Percentiles rank a stretch among this genome's conserved stretches.
Evolutionary conservation across 2,113 vertebrate genomes (phyloP).

Genomic region (Pedionomus torquatus): DNA sequence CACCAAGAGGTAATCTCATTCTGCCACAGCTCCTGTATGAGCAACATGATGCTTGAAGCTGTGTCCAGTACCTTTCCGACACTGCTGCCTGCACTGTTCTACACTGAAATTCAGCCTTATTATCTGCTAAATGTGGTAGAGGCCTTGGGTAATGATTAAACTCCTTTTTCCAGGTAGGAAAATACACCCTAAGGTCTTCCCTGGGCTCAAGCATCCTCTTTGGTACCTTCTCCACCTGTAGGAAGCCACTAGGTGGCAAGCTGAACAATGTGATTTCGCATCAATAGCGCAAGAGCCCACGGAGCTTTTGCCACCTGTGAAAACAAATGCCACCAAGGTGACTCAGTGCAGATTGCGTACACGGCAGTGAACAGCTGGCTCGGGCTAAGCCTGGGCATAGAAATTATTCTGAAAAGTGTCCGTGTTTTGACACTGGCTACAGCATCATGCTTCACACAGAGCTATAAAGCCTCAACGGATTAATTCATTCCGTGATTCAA

Average conservation of each 20-base stretch:
- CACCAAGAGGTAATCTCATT: neutral
- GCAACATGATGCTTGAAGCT: neutral
- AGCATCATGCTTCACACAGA: neutral
- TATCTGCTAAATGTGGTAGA: neutral
- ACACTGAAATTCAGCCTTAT: neutral
- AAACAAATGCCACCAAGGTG: neutral
- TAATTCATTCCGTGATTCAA: neutral
- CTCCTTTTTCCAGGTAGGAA: neutral
- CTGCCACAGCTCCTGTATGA: neutral
- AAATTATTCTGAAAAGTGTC: neutral
- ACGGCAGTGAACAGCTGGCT: neutral
- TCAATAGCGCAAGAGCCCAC: neutral
- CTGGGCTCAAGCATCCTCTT: neutral
- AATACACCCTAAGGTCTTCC: neutral
- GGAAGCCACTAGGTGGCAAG: slow-evolving; percentile 48
- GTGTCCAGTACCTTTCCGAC: neutral
- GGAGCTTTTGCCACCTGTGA: neutral
- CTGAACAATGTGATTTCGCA: neutral
- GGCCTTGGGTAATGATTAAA: neutral
- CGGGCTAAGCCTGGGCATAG: neutral
- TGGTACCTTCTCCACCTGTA: neutral
- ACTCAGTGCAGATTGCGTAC: neutral
- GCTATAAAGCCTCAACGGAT: neutral
- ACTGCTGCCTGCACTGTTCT: neutral
- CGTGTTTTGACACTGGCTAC: neutral